These are phyloP conservation scores for Phyllostomus discolor DNA, from an alignment of 2,113 vertebrate genomes.

Conservation along the genomic window DNA sequence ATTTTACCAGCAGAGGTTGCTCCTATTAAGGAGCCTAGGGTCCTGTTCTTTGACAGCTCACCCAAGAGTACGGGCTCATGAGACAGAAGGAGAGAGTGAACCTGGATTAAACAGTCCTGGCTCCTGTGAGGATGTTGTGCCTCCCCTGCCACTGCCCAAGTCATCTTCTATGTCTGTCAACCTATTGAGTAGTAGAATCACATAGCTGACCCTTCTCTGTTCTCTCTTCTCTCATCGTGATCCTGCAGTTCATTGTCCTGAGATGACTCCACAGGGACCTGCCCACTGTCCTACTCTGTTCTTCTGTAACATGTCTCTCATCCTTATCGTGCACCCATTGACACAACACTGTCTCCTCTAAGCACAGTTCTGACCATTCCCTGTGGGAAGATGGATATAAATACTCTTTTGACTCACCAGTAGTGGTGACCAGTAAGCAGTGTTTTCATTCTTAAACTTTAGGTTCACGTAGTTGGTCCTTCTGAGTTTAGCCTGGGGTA, in stretches of 20 bases:
- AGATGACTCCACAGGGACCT: not conserved
- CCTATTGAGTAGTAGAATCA: not conserved
- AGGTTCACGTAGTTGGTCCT: not conserved
- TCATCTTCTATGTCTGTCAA: not conserved
- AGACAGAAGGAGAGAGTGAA: not conserved
- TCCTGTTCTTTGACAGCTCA: not conserved
- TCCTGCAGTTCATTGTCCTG: not conserved
- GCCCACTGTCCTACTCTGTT: not conserved
- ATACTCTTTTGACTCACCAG: not conserved
- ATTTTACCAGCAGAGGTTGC: not conserved
- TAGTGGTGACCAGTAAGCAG: not conserved
- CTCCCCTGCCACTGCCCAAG: rapidly evolving
- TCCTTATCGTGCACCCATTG: not conserved
- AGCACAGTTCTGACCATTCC: not conserved
- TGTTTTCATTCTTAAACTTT: not conserved
- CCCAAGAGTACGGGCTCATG: not conserved
- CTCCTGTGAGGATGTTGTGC: not conserved
- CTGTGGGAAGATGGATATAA: not conserved
- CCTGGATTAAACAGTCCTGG: not conserved
- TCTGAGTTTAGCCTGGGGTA: not conserved
- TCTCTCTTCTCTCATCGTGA: not conserved
- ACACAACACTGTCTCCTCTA: not conserved
- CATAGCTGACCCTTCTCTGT: not conserved
- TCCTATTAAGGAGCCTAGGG: not conserved
- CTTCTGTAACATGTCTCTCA: not conserved